Base-by-base conservation (phyloP, 2,113 vertebrate species). In the Lynx canadensis region DNA sequence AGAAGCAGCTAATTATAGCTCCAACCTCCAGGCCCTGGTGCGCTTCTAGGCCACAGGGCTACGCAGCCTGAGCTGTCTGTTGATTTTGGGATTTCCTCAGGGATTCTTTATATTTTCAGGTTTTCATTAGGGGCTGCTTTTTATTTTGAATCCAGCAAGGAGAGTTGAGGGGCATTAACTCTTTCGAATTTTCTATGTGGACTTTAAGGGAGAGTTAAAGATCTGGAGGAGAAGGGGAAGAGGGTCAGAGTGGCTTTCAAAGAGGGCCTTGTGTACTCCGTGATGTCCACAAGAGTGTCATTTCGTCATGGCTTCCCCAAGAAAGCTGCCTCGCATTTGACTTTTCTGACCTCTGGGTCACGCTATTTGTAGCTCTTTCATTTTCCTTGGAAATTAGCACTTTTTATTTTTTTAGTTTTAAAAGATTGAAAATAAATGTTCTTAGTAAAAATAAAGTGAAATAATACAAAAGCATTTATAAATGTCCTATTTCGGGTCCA, bases 1-100 rank as follows among this genome's bases (percentile, higher is more conserved):
- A 90, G 91, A 94, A 96, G 91, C 96, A 79, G 95, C 97, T 98
- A 97, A 97, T 97, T 97, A 92, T 96, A 97, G 96, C 65, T 87
- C 38, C 45, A 36, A 33, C 73, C 93, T 69, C 68, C 29, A 74
- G 82, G 74, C 93, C 73, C n/a, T 18, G 50, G n/a, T 84, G 60
- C 0, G 41, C 94, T 97, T 95, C 81, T 94, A 91, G 96, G 95
- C 93, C 82, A 55, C 63, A 23, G 91, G 33, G 50, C 74, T n/a
- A 19, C 3, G 10, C 86, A 16, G 52, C 7, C 81, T n/a, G 65
- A n/a, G 16, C 29, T 96, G 89, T 91, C 85, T 94, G 95, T 97
- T 89, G 96, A 87, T 83, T 93, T 82, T 5, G 78, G 60, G 91
- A 89, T 89, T 96, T 96, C 96, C 97, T 97, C 36, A 45, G 93